Evolutionary conservation across 1,140 invertebrate genomes (phyloP), one percentile per base, ranked within the genome.

Genomic region (Pseudomyrmex pallidus): DNA sequence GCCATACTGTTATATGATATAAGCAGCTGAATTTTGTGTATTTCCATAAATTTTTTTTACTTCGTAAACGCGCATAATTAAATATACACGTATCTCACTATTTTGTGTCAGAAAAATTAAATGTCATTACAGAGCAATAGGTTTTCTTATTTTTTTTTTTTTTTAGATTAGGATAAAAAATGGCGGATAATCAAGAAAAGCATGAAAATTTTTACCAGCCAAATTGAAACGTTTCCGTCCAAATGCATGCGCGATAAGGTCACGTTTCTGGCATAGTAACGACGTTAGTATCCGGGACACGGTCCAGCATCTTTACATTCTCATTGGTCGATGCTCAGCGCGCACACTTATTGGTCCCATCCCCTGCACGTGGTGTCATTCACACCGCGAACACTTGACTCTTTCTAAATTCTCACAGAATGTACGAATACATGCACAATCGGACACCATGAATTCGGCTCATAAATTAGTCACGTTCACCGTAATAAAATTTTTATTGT

Each of bases 271-370:
- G 59, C 59, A 59, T 35, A 59, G 15, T 20, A 54, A 86, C 68
- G 52, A 83, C 54, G 63, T 74, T 63, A 68, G 80, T 89, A 76
- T 85, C 66, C 85, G 56, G 22, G 70, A 64, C 82, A 59, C 63
- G 87, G 59, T 78, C 57, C 85, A 89, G 83, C 85, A 90, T 90
- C 84, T 80, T 85, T 66, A 84, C 76, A 87, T 76, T 86, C 82
- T 73, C 72, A 90, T 90, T 90, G 86, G 89, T 61, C 57, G 56
- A 68, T 61, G 68, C 74, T 76, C 57, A 46, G 52, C 82, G 54
- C 63, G 77, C 20, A 61, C 86, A 88, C 82, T 90, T 88, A 88
- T 77, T 82, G 84, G 83, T 70, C 72, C 70, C 74, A 84, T 76
- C 57, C 74, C 7, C 35, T 50, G 76, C 88, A 90, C 88, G 86